Conservation (phyloP, 2,797 vertebrate species). For the Spea hammondii region DNA sequence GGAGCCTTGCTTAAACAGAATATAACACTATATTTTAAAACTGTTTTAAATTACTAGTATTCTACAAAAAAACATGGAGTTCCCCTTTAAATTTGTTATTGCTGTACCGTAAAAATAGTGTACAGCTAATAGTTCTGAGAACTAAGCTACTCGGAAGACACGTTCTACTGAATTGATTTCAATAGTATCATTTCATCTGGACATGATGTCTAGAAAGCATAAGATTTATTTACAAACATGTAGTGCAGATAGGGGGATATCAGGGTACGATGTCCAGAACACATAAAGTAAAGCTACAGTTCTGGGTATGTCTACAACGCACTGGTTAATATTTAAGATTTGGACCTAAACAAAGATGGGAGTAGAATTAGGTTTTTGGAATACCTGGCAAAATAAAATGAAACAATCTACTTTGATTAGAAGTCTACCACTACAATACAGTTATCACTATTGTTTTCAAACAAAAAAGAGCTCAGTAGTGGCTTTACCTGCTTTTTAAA, state of each 20-base stretch:
- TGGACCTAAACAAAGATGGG: too few species aligned
- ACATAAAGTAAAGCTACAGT: background rate
- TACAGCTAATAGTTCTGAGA: slow-evolving; percentile 4
- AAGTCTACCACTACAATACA: too few species aligned
- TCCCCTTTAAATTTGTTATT: background rate
- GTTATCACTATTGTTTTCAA: too few species aligned
- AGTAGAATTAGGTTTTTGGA: too few species aligned
- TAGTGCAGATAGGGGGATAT: slow-evolving; percentile 4
- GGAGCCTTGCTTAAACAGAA: too few species aligned
- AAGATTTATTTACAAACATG: background rate
- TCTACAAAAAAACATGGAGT: too few species aligned
- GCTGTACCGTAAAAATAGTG: slow-evolving; percentile 12
- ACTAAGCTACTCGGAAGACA: background rate
- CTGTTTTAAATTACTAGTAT: too few species aligned
- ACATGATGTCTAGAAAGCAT: background rate
- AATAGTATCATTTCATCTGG: background rate
- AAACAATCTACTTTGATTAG: too few species aligned
- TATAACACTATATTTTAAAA: too few species aligned
- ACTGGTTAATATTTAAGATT: background rate
- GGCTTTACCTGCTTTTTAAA: too few species aligned
- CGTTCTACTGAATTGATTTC: slow-evolving; percentile 30
- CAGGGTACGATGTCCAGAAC: background rate
- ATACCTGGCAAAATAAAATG: too few species aligned
- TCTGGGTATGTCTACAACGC: background rate
- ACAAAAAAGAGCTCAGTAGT: too few species aligned